Percentiles rank a stretch among this genome's conserved stretches.
These are phyloP conservation scores for Cuniculus paca DNA, from an alignment of 2,797 vertebrate species.

Conservation along the genomic window DNA sequence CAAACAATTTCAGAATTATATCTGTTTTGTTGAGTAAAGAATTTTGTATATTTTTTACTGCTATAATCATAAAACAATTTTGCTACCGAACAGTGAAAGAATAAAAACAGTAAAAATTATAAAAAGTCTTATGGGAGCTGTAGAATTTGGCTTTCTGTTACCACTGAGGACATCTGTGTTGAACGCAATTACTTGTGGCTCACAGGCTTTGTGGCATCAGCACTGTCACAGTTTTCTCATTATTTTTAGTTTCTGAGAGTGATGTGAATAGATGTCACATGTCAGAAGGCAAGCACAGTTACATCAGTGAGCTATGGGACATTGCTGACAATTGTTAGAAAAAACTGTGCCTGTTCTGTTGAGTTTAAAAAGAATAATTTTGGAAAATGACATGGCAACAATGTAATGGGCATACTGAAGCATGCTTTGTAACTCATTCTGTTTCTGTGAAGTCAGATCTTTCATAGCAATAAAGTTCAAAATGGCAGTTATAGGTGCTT, in stretches of 20 bases:
- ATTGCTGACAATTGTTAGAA: not conserved
- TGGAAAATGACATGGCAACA: not conserved
- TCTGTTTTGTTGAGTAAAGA: not conserved
- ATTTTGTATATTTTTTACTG: not conserved
- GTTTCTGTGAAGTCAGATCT: not conserved
- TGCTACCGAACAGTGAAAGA: not conserved
- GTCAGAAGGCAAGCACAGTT: not conserved
- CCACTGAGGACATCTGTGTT: not conserved
- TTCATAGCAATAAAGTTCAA: not conserved
- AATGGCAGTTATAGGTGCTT: not conserved
- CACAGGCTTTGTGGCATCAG: not conserved
- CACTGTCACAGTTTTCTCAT: not conserved
- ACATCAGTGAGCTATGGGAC: not conserved
- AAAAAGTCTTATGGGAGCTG: not conserved
- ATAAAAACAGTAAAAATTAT: slow-evolving; percentile 7
- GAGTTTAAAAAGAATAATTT: slow-evolving; percentile 43
- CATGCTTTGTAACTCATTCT: not conserved
- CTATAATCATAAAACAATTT: not conserved
- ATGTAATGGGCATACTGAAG: not conserved
- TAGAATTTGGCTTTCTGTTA: not conserved
- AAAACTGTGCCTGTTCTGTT: not conserved
- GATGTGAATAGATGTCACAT: not conserved
- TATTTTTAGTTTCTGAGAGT: slow-evolving; percentile 45
- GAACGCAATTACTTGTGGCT: not conserved
- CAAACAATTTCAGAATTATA: slow-evolving; percentile 30